Evolutionary conservation across 2,888 invertebrate genomes (phyloP).

Genomic region (Mellilla xanthometata): DNA sequence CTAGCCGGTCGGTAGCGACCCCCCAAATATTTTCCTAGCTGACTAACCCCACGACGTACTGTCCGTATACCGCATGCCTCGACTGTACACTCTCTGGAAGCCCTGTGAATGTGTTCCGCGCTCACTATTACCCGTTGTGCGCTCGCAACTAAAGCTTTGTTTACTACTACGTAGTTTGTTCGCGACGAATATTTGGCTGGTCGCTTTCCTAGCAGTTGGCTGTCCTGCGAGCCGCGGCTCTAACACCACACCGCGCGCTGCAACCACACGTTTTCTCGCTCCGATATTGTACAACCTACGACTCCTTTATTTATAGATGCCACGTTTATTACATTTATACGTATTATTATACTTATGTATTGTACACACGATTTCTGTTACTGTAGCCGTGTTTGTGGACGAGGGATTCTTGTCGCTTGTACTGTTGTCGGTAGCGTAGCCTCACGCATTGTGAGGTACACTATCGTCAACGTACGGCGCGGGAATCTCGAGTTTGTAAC

Average conservation of each 20-base stretch:
- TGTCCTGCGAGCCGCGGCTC: slow-evolving; percentile 52
- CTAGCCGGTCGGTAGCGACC: slow-evolving; percentile 52
- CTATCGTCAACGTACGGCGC: no score
- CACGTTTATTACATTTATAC: slow-evolving; percentile 8
- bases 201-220: slow-evolving; percentile 73
- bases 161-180: slow-evolving; percentile 49
- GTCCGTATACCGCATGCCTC: slow-evolving; percentile 65
- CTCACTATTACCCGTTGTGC: slow-evolving; percentile 60
- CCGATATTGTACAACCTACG: slow-evolving; percentile 22
- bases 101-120: slow-evolving; percentile 71
- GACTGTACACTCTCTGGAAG: slow-evolving; percentile 55
- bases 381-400: no score
- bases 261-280: slow-evolving; percentile 16
- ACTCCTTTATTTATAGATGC: slow-evolving; percentile 24
- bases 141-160: slow-evolving; percentile 70
- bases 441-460: no score
- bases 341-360: background rate
- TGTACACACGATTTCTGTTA: background rate
- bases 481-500: no score
- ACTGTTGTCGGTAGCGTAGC: no score
- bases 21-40: slow-evolving; percentile 61
- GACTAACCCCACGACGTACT: slow-evolving; percentile 54
- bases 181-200: slow-evolving; percentile 68
- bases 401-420: no score
- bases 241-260: slow-evolving; percentile 8